phyloP scores from a whole-genome alignment of 2,113 vertebrate species.

The Campylomormyrus tamandua region DNA sequence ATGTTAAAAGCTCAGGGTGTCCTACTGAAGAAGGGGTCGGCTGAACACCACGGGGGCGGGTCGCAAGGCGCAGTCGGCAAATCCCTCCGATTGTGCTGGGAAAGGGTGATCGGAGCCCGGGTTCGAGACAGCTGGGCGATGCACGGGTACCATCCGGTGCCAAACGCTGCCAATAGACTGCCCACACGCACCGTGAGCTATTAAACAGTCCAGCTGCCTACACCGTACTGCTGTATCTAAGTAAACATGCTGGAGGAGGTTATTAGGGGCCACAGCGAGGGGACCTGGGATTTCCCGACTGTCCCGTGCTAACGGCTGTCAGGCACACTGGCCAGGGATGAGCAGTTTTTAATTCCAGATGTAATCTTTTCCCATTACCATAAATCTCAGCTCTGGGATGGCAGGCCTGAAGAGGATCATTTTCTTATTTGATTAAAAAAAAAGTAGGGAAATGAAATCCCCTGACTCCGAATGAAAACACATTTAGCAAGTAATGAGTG shows the following conservation, averaged over 20 bases:
- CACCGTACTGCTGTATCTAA: not conserved
- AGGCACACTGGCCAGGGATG: conserved; percentile 28
- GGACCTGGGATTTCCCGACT: conserved; percentile 34
- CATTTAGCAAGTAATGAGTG: conserved; percentile 36
- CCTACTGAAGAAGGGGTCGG: not conserved
- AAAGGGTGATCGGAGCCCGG: not conserved
- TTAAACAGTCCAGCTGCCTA: conserved; percentile 28
- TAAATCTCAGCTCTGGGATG: conserved; percentile 41
- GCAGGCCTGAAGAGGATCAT: conserved; percentile 29
- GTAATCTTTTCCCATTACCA: conserved; percentile 48
- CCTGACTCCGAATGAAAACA: conserved; percentile 35
- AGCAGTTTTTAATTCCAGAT: conserved; percentile 49
- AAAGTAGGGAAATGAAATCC: conserved; percentile 30
- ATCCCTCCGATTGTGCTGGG: not conserved
- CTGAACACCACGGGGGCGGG: not conserved
- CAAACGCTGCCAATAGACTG: not conserved
- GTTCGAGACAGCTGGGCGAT: not conserved
- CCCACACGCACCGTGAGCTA: conserved; percentile 17
- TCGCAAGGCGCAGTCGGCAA: not conserved
- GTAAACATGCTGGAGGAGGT: conserved; percentile 11
- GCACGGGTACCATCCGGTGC: not conserved
- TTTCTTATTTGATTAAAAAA: conserved; percentile 30
- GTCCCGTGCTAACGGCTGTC: conserved; percentile 28
- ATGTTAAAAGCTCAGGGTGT: not conserved
- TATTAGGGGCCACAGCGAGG: conserved; percentile 28